These are phyloP conservation scores for Didymodactylos carnosus DNA, from an alignment of 2,888 invertebrate species.

Conservation along the genomic window DNA sequence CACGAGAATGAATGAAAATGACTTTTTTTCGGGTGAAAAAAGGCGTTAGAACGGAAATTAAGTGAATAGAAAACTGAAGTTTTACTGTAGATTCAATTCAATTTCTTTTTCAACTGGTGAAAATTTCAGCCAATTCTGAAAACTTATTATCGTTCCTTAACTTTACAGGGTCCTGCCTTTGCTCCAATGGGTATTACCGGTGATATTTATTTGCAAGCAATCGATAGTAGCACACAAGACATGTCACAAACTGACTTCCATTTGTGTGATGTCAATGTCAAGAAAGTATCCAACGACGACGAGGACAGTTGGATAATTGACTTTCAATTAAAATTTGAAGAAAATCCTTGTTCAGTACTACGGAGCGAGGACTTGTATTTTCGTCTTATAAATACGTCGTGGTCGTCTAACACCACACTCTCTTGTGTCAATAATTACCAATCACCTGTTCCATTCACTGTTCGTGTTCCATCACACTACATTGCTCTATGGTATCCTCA, in stretches of 20 bases:
- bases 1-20: no score
- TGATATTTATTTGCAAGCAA: neutral
- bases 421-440: no score
- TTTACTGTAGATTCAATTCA: no score
- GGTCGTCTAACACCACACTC: no score
- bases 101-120: no score
- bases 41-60: no score
- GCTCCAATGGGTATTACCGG: conserved; percentile 36
- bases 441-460: neutral
- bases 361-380: neutral
- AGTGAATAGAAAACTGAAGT: no score
- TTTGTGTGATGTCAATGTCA: neutral
- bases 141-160: neutral
- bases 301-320: neutral
- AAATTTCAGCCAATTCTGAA: no score
- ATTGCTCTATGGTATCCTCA: conserved; percentile 41
- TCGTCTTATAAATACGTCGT: neutral
- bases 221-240: no score
- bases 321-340: neutral
- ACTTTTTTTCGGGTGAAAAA: no score
- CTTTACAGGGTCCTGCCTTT: conserved; percentile 54
- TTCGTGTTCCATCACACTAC: neutral
- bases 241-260: neutral
- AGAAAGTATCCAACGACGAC: neutral
- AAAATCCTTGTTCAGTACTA: neutral